Percentiles rank a stretch among this genome's conserved stretches.
Conservation (phyloP, 1,140 invertebrate genomes). For the Aphaenogaster floridana region DNA sequence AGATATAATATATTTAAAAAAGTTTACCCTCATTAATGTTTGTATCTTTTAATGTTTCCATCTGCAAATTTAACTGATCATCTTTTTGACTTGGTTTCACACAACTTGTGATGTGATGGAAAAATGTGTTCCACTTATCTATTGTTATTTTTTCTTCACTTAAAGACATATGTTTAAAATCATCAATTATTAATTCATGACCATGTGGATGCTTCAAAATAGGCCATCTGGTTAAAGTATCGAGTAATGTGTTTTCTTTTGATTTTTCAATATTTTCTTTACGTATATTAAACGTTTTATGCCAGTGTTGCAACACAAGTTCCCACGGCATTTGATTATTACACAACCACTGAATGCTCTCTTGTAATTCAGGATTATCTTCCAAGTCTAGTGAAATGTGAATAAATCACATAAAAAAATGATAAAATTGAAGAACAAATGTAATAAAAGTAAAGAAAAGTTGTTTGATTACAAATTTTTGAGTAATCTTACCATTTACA, state of each 20-base stretch:
- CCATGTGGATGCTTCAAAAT: background rate
- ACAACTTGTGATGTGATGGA: background rate
- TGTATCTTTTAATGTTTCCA: background rate
- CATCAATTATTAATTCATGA: background rate
- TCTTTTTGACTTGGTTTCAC: background rate
- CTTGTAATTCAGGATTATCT: background rate
- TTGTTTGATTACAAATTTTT: background rate
- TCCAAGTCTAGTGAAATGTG: background rate
- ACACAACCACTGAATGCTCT: background rate
- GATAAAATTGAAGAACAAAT: background rate
- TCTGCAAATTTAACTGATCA: background rate
- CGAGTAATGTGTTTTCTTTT: background rate
- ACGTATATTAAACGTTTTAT: background rate
- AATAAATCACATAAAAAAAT: background rate
- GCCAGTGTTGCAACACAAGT: slow-evolving; percentile 1
- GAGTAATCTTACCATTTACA: background rate
- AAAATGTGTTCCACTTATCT: background rate
- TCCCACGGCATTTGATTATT: background rate
- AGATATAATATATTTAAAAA: background rate
- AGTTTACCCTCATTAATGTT: background rate
- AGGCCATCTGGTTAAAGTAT: background rate
- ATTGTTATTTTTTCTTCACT: background rate
- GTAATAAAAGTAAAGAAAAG: background rate
- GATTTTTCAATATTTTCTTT: background rate
- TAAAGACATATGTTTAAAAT: background rate